Evolutionary conservation across 92 coral and sea anemone genomes (phyloP).

Genomic region (Porites rus): DNA sequence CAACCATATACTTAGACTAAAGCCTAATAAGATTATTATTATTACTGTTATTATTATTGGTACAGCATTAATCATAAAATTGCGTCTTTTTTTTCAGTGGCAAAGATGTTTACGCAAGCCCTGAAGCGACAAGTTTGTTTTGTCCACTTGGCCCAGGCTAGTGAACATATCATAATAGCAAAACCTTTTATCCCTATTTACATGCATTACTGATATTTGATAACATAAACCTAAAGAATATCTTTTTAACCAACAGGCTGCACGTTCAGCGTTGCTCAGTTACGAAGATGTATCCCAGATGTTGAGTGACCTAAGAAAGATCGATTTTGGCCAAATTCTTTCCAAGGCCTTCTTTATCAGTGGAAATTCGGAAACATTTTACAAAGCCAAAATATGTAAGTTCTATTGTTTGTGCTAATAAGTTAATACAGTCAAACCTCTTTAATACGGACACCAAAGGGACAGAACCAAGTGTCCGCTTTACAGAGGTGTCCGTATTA

Average conservation of each 20-base stretch:
- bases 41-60: no score
- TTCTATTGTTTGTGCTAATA: neutral
- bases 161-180: no score
- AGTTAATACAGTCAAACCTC: no score
- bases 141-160: constrained; percentile 93
- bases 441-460: no score
- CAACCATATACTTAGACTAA: no score
- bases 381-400: constrained; percentile 80
- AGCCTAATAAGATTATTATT: no score
- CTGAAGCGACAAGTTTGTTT: constrained; percentile 91
- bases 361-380: constrained; percentile 59
- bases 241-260: constrained; percentile 66
- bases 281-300: constrained; percentile 97
- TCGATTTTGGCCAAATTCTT: constrained; percentile 82
- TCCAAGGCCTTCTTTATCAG: constrained; percentile 80
- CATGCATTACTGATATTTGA: no score
- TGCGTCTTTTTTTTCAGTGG: constrained; percentile 70
- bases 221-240: no score
- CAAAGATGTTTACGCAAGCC: constrained; percentile 84
- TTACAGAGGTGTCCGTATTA: no score
- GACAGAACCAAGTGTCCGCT: no score
- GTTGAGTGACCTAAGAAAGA: constrained; percentile 82
- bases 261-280: constrained; percentile 94
- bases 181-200: no score
- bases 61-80: neutral